Conservation (phyloP, 2,113 vertebrate species). For the Oryctolagus cuniculus region mOryCun1.1 NC_091442.1:15773501-15774000, state of each 20-base stretch:
- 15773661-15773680: background rate
- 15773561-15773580: background rate
- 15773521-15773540: background rate
- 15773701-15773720: background rate
- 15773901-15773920: no score
- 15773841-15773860: background rate
- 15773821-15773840: background rate
- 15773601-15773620: background rate
- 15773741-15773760: background rate
- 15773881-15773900: no score
- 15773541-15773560: background rate
- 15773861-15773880: no score
- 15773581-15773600: background rate
- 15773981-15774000: no score
- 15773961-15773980: no score
- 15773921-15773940: no score
- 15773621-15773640: background rate
- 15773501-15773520: background rate
- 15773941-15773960: no score
- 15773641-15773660: background rate
- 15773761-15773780: background rate
- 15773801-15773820: background rate
- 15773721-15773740: background rate
- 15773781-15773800: background rate
- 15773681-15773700: background rate